These are phyloP conservation scores for Xylota sylvarum DNA, from an alignment of 2,888 invertebrate genomes.

Conservation along the genomic window DNA sequence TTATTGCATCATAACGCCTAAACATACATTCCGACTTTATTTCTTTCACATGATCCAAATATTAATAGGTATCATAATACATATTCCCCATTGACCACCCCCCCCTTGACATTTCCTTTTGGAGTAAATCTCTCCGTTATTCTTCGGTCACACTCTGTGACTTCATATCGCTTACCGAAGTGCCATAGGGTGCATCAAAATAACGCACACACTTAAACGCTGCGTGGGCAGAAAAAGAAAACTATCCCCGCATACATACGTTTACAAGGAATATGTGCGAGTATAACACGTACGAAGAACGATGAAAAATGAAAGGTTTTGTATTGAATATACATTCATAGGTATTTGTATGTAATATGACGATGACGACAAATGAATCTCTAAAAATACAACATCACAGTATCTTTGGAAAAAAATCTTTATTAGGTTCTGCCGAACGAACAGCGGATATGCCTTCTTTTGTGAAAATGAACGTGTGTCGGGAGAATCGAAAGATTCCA, in stretches of 20 bases:
- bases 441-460: constrained; percentile 55
- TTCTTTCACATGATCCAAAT: constrained; percentile 62
- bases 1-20: constrained; percentile 33
- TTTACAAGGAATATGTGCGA: constrained; percentile 48
- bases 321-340: constrained; percentile 34
- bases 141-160: constrained; percentile 64
- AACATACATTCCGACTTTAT: constrained; percentile 54
- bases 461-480: constrained; percentile 57
- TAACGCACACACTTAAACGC: constrained; percentile 5
- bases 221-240: constrained; percentile 54
- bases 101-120: constrained; percentile 32
- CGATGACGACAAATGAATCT: constrained; percentile 70
- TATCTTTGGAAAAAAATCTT: constrained; percentile 58
- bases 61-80: constrained; percentile 43
- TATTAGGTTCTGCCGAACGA: constrained; percentile 51
- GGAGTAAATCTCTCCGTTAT: constrained; percentile 41
- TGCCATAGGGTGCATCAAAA: constrained; percentile 49
- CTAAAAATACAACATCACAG: constrained; percentile 64
- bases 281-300: constrained; percentile 54
- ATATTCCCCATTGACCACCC: constrained; percentile 39
- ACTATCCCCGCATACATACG: constrained; percentile 10
- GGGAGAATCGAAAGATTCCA: constrained; percentile 53
- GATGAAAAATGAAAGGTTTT: constrained; percentile 70
- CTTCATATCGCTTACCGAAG: constrained; percentile 43
- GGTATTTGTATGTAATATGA: constrained; percentile 37